These are phyloP conservation scores for Galagoides demidoff DNA, from an alignment of 2,797 vertebrate genomes.

Conservation along the genomic window DNA sequence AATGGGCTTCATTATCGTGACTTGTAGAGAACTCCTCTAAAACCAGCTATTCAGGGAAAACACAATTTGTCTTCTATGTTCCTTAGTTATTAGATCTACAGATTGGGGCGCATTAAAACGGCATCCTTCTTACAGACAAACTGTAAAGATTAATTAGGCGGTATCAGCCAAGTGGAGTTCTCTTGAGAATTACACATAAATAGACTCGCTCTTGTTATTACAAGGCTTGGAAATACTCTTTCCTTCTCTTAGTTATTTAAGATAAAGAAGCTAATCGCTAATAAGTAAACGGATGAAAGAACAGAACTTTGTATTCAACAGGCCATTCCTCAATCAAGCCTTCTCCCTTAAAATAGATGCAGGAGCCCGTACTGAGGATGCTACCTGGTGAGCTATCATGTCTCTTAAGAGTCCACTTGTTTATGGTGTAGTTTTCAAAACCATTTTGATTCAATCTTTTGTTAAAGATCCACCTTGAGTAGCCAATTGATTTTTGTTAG, in stretches of 20 bases:
- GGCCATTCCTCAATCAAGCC: slow-evolving; percentile 6
- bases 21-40: slow-evolving; percentile 19
- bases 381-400: not conserved
- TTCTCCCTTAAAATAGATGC: slow-evolving; percentile 34
- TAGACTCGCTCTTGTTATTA: slow-evolving; percentile 1
- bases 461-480: slow-evolving; percentile 76
- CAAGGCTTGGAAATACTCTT: slow-evolving; percentile 31
- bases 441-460: slow-evolving; percentile 71
- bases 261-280: slow-evolving; percentile 44
- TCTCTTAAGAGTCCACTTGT: slow-evolving; percentile 57
- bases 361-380: not conserved
- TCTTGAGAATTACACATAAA: slow-evolving; percentile 51
- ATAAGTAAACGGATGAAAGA: slow-evolving; percentile 56
- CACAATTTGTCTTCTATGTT: slow-evolving; percentile 53
- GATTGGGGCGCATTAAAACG: slow-evolving; percentile 44
- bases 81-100: slow-evolving; percentile 58
- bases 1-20: slow-evolving; percentile 21
- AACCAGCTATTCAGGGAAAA: slow-evolving; percentile 54
- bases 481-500: slow-evolving; percentile 78
- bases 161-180: slow-evolving; percentile 31
- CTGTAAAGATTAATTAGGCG: slow-evolving; percentile 72
- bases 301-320: slow-evolving; percentile 20
- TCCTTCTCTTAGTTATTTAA: slow-evolving; percentile 48
- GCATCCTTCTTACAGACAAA: slow-evolving; percentile 15
- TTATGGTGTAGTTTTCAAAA: slow-evolving; percentile 34